phyloP scores from a whole-genome alignment of 1,140 invertebrate species.

The Paralvinella palmiformis region DNA sequence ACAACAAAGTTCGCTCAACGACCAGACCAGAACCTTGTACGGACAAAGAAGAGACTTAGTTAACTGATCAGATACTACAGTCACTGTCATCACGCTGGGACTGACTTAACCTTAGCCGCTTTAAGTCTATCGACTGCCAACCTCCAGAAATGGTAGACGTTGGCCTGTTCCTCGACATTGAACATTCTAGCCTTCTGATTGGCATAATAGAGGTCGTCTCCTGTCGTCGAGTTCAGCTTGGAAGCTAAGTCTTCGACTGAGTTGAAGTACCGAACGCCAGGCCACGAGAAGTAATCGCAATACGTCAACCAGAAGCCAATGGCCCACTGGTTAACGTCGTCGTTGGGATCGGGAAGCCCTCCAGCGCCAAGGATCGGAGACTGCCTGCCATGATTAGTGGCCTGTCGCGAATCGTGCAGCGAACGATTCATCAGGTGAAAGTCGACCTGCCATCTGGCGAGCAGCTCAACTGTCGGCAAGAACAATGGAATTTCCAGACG shows the following conservation, averaged over 20 bases:
- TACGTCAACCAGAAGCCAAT: slow-evolving; percentile 19
- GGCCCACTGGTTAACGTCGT: slow-evolving; percentile 8
- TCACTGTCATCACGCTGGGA: no score
- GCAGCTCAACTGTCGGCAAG: slow-evolving; percentile 17
- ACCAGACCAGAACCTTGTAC: no score
- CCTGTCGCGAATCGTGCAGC: not conserved
- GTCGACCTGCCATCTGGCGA: slow-evolving; percentile 7
- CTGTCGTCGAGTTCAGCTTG: slow-evolving; percentile 12
- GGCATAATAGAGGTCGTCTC: no score
- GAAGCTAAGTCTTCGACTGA: slow-evolving; percentile 14
- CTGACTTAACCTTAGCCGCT: no score
- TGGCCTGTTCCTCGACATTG: no score
- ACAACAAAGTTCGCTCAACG: no score
- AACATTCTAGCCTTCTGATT: no score
- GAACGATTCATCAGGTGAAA: slow-evolving; percentile 1
- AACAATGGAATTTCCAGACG: slow-evolving; percentile 20
- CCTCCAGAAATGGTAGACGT: no score
- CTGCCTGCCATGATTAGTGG: slow-evolving; percentile 6
- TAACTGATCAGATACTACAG: no score
- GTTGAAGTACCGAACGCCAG: slow-evolving; percentile 11
- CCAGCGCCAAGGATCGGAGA: slow-evolving; percentile 9
- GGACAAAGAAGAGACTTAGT: no score
- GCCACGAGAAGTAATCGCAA: slow-evolving; percentile 19
- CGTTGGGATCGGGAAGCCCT: slow-evolving; percentile 19
- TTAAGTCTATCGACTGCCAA: no score